Evolutionary conservation across 2,113 vertebrate species (phyloP), one percentile per base, ranked within the genome.

Genomic region (Bufo gargarizans): DNA sequence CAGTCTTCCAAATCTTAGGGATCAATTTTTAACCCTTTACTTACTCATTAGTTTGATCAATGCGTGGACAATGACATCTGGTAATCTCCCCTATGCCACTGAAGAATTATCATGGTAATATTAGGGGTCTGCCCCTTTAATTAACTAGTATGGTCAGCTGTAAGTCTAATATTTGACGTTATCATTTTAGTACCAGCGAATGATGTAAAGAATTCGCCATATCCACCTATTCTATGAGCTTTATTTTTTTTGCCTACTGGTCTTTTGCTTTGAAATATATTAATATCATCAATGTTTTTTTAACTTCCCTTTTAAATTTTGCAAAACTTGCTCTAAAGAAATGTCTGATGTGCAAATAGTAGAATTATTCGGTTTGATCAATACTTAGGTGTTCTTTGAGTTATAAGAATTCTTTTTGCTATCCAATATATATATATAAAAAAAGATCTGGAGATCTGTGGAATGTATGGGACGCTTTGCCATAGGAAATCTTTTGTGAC

Each of bases 331-430:
- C 47, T 53, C n/a, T n/a, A 19, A 77, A 56, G 53, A 79, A 33
- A n/a, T 56, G n/a, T 56, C n/a, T 22, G n/a, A 79, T 56, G 77
- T 79, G 77, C 77, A 56, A 79, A 79, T 79, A 80, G 78, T 58
- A 17, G 78, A 80, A 59, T 82, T 82, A 82, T 82, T 82, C 43
- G 47, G 8, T 82, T 63, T 82, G 58, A 82, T 82, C 33, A 82
- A 82, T 63, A 82, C 58, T 82, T n/a, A 63, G 22, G 22, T 59
- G 78, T 80, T 80, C 78, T 80, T 80, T 80, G 22, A 80, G 22
- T 6, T 81, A 61, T 81, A 81, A 45, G 14, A 0, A 81, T 81
- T 61, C 56, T 61, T 63, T 61, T 82, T 82, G 58, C 19, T 82
- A 33, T 82, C 63, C 61, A 63, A 61, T 82, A 82, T 82, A 33